Conservation (phyloP, 2,113 vertebrate species). For the Scopus umbretta region DNA sequence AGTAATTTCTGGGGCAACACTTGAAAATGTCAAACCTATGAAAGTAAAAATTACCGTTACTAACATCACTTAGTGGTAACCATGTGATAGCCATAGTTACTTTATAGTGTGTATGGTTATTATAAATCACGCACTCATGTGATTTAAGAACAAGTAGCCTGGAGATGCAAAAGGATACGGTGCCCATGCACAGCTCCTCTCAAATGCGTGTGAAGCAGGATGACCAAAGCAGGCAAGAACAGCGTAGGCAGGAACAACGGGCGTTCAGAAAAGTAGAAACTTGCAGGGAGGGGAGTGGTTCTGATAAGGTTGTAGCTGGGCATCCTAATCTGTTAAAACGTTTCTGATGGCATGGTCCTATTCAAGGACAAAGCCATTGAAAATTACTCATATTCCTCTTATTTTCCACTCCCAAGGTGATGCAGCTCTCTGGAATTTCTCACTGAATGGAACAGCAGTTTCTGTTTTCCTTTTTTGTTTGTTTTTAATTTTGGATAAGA, state of each 20-base stretch:
- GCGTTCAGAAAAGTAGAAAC: background rate
- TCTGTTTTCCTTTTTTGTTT: background rate
- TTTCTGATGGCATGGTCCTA: background rate
- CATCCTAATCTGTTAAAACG: background rate
- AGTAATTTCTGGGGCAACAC: background rate
- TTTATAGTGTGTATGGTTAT: background rate
- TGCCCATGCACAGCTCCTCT: background rate
- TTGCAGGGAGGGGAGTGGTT: background rate
- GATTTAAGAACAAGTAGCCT: background rate
- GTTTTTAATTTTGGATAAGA: background rate
- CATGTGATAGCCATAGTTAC: background rate
- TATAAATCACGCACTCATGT: background rate
- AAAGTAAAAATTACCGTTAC: background rate
- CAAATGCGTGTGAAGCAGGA: accelerated
- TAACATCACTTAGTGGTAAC: background rate
- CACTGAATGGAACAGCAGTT: background rate
- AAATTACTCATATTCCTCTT: background rate
- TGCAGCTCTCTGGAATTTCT: background rate
- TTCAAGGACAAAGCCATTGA: background rate
- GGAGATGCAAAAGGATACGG: accelerated
- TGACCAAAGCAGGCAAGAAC: background rate
- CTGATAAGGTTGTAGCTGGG: background rate
- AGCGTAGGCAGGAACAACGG: background rate
- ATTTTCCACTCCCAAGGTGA: background rate
- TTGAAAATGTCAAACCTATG: background rate